These are phyloP conservation scores for Hyppa rectilinea DNA, from an alignment of 2,888 invertebrate genomes.

Conservation along the genomic window DNA sequence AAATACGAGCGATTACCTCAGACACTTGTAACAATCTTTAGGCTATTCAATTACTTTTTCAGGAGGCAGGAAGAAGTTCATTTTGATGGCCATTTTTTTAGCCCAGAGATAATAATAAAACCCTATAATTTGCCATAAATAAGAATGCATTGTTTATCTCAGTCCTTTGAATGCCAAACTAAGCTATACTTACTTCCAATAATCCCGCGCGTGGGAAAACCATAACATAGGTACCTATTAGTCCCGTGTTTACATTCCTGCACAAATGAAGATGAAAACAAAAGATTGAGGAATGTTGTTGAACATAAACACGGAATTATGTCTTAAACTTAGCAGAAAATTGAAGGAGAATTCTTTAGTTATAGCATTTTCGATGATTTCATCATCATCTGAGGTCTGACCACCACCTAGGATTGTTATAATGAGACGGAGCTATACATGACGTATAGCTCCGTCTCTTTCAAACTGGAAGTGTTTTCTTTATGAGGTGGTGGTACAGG, in stretches of 20 bases:
- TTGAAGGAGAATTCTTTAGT: not conserved
- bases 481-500: too few species aligned
- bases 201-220: not conserved
- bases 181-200: not conserved
- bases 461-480: too few species aligned
- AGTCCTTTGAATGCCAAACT: not conserved
- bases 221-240: slow-evolving; percentile 17
- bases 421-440: too few species aligned
- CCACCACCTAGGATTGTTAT: too few species aligned
- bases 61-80: not conserved
- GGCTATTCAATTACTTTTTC: not conserved
- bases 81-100: not conserved
- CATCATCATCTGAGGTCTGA: not conserved
- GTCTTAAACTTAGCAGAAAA: not conserved
- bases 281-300: slow-evolving; percentile 19
- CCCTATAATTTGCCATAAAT: not conserved
- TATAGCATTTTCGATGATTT: not conserved
- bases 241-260: slow-evolving; percentile 36
- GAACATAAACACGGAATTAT: slow-evolving; percentile 2
- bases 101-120: not conserved
- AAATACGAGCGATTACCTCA: too few species aligned
- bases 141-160: not conserved
- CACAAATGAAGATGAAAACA: slow-evolving; percentile 34
- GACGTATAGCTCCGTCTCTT: too few species aligned
- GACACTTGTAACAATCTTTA: too few species aligned